Evolutionary conservation across 2,888 invertebrate species (phyloP), one percentile per base, ranked within the genome.

Genomic region (Gisinianus flammeolus): DNA sequence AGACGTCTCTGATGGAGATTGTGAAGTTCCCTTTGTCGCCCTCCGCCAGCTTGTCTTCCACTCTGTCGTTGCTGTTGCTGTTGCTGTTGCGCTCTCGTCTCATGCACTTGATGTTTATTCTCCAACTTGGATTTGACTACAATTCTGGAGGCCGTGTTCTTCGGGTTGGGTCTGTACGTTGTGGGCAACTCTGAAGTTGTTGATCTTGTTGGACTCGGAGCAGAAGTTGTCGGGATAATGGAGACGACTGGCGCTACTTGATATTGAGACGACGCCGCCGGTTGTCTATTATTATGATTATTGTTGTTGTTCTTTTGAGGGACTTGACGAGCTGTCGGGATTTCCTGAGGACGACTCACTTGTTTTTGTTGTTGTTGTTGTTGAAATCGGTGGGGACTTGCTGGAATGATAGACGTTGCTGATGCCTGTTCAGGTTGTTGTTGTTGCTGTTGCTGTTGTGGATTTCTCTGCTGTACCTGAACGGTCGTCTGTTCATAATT

Each of bases 131-230:
- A 64, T 31, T 78, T 78, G 0, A 78, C 64, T 2, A 78, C 78
- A 24, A 78, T 75, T 26, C 78, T 58, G 16, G 69, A 44, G 19
- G 75, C 74, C 16, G 67, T 64, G 8, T n/a, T n/a, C n/a, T 22
- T 56, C 1, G 77, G 66, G 66, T 68, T 73, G 28, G 78, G 78
- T 16, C 78, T 44, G 26, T 69, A 78, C 22, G 77, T 77, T 26
- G 78, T 78, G 22, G 72, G 30, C 28, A 16, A 30, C 8, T 19
- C 30, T 16, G 66, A 31, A n/a, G 66, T n/a, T 66, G 66, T 28
- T 3, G 19, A 30, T 19, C 30, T 19, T 66, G 8, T 66, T 1
- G 69, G 5, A 8, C n/a, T n/a, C n/a, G 54, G 8, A 16, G 16
- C 28, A 6, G n/a, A 28, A 31, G n/a, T n/a, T n/a, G n/a, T 19